A percentile compares a stretch with the other conserved stretches of the same genome.
These are phyloP conservation scores for Leptinotarsa haldemani DNA, from an alignment of 2,888 invertebrate species.

Conservation along the genomic window DNA sequence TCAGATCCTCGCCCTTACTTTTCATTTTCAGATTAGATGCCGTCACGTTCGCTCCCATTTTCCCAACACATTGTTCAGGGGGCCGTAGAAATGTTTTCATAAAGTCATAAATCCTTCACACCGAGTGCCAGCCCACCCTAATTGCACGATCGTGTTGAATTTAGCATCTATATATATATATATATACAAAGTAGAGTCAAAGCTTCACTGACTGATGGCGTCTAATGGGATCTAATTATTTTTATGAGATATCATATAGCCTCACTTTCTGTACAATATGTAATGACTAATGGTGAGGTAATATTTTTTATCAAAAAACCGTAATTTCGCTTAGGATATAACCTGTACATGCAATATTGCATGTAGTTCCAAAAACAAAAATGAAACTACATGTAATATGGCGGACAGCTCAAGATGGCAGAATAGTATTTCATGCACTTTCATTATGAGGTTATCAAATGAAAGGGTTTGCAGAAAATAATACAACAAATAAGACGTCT, in stretches of 20 bases:
- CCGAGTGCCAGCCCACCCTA: slow-evolving; percentile 8
- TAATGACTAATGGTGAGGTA: too few species aligned
- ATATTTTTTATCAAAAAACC: too few species aligned
- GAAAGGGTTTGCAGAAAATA: too few species aligned
- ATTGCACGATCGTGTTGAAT: slow-evolving; percentile 18
- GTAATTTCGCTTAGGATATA: too few species aligned
- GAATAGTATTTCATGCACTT: too few species aligned
- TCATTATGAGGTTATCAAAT: too few species aligned
- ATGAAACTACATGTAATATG: too few species aligned
- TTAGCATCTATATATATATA: slow-evolving; percentile 12
- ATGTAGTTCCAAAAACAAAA: too few species aligned
- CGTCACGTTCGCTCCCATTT: neutral
- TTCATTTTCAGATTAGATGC: neutral
- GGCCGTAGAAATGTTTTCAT: slow-evolving; percentile 9
- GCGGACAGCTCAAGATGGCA: too few species aligned
- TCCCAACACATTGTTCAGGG: slow-evolving; percentile 2
- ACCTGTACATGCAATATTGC: too few species aligned
- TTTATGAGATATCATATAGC: neutral
- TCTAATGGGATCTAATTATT: slow-evolving; percentile 1
- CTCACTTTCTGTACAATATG: neutral
- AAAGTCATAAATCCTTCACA: slow-evolving; percentile 10
- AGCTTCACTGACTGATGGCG: slow-evolving; percentile 3
- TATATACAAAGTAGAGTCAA: slow-evolving; percentile 9
- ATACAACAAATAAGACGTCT: too few species aligned
- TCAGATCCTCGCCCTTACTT: neutral